Conservation (phyloP, 2,113 vertebrate species). For the Rhinoderma darwinii region DNA sequence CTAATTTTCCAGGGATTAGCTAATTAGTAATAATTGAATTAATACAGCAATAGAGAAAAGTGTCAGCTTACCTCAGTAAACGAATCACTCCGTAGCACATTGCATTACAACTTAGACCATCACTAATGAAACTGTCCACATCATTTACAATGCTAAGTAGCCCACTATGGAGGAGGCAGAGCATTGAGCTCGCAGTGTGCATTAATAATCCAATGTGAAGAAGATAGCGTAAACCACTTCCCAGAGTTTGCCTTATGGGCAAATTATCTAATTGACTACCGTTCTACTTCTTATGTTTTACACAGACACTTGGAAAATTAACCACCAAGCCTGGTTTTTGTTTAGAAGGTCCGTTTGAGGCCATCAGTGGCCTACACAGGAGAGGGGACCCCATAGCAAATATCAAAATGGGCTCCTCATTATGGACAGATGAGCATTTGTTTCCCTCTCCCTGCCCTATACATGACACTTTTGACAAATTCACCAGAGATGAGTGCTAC, state of each 20-base stretch:
- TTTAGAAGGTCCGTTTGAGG: not conserved
- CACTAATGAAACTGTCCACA: constrained; percentile 54
- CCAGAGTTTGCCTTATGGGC: constrained; percentile 61
- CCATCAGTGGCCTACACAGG: not conserved
- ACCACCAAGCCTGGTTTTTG: constrained; percentile 37
- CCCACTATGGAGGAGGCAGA: constrained; percentile 59
- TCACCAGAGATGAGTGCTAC: too few relatives aligned
- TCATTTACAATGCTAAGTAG: constrained; percentile 53
- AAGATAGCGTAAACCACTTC: constrained; percentile 60
- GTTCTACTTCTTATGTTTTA: constrained; percentile 58
- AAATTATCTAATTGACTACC: constrained; percentile 66
- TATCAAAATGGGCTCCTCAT: not conserved
- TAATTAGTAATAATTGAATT: constrained; percentile 12
- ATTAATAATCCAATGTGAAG: constrained; percentile 67
- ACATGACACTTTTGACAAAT: too few relatives aligned
- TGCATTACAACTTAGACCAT: constrained; percentile 53
- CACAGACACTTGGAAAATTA: constrained; percentile 63
- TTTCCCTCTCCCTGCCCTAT: not conserved
- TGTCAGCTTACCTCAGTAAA: constrained; percentile 25
- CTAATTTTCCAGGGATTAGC: constrained; percentile 8
- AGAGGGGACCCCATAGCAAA: not conserved
- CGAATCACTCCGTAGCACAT: constrained; percentile 24
- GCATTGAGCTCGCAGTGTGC: constrained; percentile 62
- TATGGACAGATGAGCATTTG: too few relatives aligned
- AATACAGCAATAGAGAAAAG: constrained; percentile 18